Conservation (phyloP, 1,140 invertebrate species). For the Aporrectodea caliginosa region DNA sequence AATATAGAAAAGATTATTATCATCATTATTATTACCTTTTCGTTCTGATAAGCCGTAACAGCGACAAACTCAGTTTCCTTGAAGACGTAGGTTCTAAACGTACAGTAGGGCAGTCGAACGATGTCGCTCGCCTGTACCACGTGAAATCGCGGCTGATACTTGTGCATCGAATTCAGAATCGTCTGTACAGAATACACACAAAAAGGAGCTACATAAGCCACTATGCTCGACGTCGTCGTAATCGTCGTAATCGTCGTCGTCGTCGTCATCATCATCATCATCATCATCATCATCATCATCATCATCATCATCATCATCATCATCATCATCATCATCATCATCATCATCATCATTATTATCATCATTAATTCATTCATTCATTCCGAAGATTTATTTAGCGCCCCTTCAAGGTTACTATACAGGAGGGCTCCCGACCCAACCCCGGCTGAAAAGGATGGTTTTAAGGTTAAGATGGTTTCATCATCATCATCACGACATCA, state of each 20-base stretch:
- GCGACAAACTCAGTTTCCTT: constrained; percentile 99
- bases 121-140: constrained; percentile 96
- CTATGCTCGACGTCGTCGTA: too few relatives aligned
- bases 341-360: background rate
- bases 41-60: constrained; percentile 57
- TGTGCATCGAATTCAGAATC: constrained; percentile 99
- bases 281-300: constrained; percentile 15
- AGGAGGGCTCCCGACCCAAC: too few relatives aligned
- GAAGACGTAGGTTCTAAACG: constrained; percentile 96
- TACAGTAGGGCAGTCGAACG: constrained; percentile 90
- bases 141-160: constrained; percentile 99
- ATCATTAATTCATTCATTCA: too few relatives aligned
- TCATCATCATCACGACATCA: too few relatives aligned
- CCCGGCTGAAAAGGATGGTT: too few relatives aligned
- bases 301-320: background rate
- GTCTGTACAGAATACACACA: constrained; percentile 75
- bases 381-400: too few relatives aligned
- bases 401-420: too few relatives aligned
- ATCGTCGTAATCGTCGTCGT: too few relatives aligned
- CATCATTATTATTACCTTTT: constrained; percentile 52
- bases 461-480: too few relatives aligned
- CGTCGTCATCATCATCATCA: constrained; percentile 15
- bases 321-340: constrained; percentile 1
- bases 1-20: too few relatives aligned
- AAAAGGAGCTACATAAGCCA: too few relatives aligned